Evolutionary conservation across 2,888 invertebrate genomes (phyloP).

Genomic region (Zele albiditarsus): DNA sequence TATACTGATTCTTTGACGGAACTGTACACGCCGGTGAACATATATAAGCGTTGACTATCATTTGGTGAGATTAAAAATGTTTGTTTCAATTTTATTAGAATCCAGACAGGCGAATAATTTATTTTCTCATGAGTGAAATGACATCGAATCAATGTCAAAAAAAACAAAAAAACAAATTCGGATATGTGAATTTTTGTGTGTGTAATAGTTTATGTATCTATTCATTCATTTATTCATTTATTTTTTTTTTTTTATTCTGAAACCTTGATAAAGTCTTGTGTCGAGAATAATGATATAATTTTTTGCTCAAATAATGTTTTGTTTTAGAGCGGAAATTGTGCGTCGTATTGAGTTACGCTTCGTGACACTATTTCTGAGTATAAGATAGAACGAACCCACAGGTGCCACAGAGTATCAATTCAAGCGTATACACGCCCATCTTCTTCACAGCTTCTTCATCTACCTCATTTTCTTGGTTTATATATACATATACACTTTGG

Average conservation of each 20-base stretch:
- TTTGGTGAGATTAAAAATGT: background rate
- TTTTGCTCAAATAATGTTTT: background rate
- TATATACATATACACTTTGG: background rate
- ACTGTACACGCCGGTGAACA: conserved; percentile 12
- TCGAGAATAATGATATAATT: background rate
- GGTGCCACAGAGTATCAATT: conserved; percentile 43
- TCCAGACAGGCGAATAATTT: background rate
- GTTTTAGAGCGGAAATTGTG: conserved; percentile 17
- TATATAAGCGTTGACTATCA: conserved; percentile 14
- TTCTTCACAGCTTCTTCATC: conserved; percentile 19
- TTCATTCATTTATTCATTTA: background rate
- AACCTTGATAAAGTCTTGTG: background rate
- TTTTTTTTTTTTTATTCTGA: background rate
- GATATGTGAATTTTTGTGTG: background rate
- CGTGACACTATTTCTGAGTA: conserved; percentile 34
- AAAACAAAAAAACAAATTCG: background rate
- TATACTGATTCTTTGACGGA: background rate
- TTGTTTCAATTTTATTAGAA: background rate
- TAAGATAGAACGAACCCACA: conserved; percentile 35
- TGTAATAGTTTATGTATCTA: background rate
- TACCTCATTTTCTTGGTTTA: conserved; percentile 19
- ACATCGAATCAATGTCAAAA: background rate
- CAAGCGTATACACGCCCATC: conserved; percentile 38
- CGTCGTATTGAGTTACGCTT: conserved; percentile 24
- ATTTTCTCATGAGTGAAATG: background rate